Base-by-base conservation (phyloP, 2,113 vertebrate genomes). In the Heloderma charlesbogerti region DNA sequence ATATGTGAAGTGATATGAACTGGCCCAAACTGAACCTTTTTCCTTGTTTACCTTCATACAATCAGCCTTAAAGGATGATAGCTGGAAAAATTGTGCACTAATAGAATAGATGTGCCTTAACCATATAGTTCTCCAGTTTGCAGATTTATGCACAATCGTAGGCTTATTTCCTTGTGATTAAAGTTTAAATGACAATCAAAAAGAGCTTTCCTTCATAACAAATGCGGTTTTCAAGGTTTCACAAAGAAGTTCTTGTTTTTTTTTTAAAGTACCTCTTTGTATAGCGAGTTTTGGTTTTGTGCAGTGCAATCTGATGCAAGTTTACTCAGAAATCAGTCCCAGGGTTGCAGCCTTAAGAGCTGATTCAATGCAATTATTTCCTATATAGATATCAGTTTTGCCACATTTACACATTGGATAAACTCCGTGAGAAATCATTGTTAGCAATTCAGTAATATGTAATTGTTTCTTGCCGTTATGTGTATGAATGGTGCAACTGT, bases 151-250 rank as follows among this genome's bases (percentile, higher is more conserved):
- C 88, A 81, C 81, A 57, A 88, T n/a, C 91, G n/a, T 93, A 93
- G 88, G 93, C 79, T 86, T 95, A 72, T 91, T 95, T 95, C 85
- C 84, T 96, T 95, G 92, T 95, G 96, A 95, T 93, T 95, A 71
- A 92, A 95, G 85, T 92, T 94, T 67, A 92, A 91, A 0, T 57
- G 87, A 97, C 97, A 97, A 97, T 97, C 96, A 89, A 94, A 91
- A 91, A 95, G 80, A 97, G 89, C 0, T 94, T 94, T 94, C 92
- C 95, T 96, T 96, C 85, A 78, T 77, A 97, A 95, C 94, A 97
- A 97, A 95, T 29, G 22, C 93, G 88, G 93, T 91, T 84, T 89
- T 91, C 90, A 94, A 57, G 48, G 31, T 66, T 12, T 54, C 88
- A 57, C 91, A 81, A 37, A 51, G 4, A 51, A 29, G 86, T 78